Conservation (phyloP, 2,113 vertebrate genomes). For the Brevimyrus niger region DNA sequence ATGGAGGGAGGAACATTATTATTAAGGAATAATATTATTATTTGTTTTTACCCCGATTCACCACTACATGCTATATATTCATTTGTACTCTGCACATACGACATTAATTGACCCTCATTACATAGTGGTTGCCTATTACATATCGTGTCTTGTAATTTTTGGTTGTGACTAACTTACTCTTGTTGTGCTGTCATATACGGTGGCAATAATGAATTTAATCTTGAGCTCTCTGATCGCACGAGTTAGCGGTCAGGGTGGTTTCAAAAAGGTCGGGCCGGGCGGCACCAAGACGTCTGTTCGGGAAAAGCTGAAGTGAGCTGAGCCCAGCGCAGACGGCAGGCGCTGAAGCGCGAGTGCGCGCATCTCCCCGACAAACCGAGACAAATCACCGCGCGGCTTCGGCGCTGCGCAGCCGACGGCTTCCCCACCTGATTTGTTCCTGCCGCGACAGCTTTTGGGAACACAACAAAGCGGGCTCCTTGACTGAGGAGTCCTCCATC, state of each 20-base stretch:
- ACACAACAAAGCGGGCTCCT: background rate
- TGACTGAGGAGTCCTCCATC: conserved; percentile 52
- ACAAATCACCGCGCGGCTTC: conserved; percentile 54
- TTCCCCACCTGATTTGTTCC: conserved; percentile 46
- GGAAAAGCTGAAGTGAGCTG: background rate
- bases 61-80: background rate
- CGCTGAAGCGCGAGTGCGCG: background rate
- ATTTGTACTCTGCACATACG: background rate
- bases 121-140: background rate
- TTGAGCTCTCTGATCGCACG: background rate
- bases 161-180: background rate
- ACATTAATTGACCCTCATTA: background rate
- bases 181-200: background rate
- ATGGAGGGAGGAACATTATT: background rate
- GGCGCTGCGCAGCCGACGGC: conserved; percentile 54
- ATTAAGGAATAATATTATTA: too few species aligned
- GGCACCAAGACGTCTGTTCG: background rate
- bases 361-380: conserved; percentile 56
- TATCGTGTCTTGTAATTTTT: background rate
- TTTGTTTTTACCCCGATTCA: background rate
- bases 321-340: background rate
- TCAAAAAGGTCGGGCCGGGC: background rate
- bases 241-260: background rate
- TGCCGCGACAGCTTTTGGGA: conserved; percentile 21
- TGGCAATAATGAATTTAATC: background rate